A percentile compares a stretch with the other conserved stretches of the same genome.
phyloP scores from a whole-genome alignment of 2,888 invertebrate genomes.

The Leucozona laternaria region DNA sequence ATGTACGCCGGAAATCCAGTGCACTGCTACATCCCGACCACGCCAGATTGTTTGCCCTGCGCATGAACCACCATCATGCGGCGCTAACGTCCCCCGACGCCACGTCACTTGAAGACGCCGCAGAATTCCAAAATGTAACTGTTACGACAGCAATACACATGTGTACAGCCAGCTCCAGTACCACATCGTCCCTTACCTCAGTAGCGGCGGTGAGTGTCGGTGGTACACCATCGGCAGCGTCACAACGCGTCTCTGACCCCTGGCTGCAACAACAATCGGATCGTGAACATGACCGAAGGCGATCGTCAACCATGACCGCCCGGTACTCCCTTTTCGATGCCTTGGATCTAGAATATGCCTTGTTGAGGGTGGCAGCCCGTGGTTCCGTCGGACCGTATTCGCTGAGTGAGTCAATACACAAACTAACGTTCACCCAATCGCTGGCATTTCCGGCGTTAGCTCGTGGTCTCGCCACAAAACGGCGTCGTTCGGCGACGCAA shows the following conservation, averaged over 20 bases:
- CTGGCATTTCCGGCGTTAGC: conserved; percentile 89
- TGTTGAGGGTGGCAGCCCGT: conserved; percentile 88
- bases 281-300: conserved; percentile 84
- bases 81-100: conserved; percentile 82
- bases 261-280: conserved; percentile 84
- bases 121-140: conserved; percentile 83
- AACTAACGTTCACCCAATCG: conserved; percentile 90
- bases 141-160: conserved; percentile 81
- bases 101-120: conserved; percentile 83
- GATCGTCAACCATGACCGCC: conserved; percentile 87
- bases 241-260: conserved; percentile 83
- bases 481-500: conserved; percentile 85
- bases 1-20: conserved; percentile 85
- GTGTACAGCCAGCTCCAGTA: conserved; percentile 85
- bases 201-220: conserved; percentile 83
- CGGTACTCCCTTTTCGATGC: conserved; percentile 89
- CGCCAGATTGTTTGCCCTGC: conserved; percentile 86
- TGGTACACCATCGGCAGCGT: conserved; percentile 80
- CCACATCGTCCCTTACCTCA: conserved; percentile 86
- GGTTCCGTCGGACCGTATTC: conserved; percentile 90
- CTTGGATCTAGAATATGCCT: conserved; percentile 88
- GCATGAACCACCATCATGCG: conserved; percentile 83
- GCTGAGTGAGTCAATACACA: conserved; percentile 89
- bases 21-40: conserved; percentile 89
- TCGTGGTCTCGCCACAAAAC: conserved; percentile 87